A percentile compares a stretch with the other conserved stretches of the same genome.
These are phyloP conservation scores for Pardosa pseudoannulata DNA, from an alignment of 2,888 invertebrate species.

Conservation along the genomic window DNA sequence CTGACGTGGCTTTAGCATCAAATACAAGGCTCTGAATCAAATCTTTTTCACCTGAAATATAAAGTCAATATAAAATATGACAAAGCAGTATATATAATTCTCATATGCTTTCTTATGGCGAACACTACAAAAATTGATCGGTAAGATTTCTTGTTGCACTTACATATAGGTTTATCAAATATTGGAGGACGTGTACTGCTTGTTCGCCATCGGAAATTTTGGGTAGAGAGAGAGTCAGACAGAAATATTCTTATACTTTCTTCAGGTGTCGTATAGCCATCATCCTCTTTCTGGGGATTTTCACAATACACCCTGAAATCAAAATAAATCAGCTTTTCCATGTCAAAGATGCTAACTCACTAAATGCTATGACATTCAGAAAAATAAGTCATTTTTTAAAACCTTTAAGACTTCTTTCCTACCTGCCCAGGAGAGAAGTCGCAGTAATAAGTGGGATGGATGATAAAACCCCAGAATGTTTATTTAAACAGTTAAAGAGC, in stretches of 20 bases:
- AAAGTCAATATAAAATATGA: neutral
- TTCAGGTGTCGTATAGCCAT: slow-evolving; percentile 69
- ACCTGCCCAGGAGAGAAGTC: too few species aligned
- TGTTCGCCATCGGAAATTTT: slow-evolving; percentile 73
- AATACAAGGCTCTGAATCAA: slow-evolving; percentile 90
- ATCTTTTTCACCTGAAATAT: slow-evolving; percentile 86
- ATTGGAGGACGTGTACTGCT: slow-evolving; percentile 73
- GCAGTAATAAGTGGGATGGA: too few species aligned
- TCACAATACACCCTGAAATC: slow-evolving; percentile 73
- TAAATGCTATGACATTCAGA: too few species aligned
- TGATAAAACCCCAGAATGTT: too few species aligned
- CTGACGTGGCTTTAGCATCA: slow-evolving; percentile 91
- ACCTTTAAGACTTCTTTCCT: too few species aligned
- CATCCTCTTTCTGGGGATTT: slow-evolving; percentile 70
- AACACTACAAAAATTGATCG: too few species aligned
- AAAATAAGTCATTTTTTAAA: too few species aligned
- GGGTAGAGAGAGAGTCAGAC: slow-evolving; percentile 63
- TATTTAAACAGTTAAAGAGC: too few species aligned
- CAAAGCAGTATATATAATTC: neutral
- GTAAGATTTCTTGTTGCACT: slow-evolving; percentile 34
- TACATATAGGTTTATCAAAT: slow-evolving; percentile 73
- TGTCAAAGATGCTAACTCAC: too few species aligned
- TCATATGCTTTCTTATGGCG: too few species aligned
- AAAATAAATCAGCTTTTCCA: neutral
- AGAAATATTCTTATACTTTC: slow-evolving; percentile 71